Evolutionary conservation across 2,113 vertebrate species (phyloP).

Genomic region (Nesoenas mayeri): DNA sequence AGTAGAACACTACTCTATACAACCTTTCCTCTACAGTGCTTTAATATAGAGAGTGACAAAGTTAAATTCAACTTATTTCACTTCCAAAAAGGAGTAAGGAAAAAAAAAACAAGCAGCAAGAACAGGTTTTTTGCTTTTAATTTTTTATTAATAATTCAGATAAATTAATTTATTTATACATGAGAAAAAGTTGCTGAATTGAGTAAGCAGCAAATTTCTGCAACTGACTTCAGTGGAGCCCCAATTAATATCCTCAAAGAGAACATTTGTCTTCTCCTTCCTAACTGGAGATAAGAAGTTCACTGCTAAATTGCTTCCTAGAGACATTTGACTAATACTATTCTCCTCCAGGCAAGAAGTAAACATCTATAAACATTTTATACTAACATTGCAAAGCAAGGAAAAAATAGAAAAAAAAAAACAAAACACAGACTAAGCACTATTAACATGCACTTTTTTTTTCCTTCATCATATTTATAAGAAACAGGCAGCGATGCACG

Average conservation of each 20-base stretch:
- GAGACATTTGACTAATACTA: constrained; percentile 30
- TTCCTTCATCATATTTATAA: constrained; percentile 3
- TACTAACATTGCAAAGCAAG: constrained; percentile 23
- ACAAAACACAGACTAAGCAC: neutral
- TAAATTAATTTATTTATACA: neutral
- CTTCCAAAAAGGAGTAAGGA: neutral
- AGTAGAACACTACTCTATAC: neutral
- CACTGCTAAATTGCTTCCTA: constrained; percentile 7
- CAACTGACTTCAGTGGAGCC: neutral
- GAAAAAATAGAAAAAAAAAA: neutral
- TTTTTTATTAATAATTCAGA: neutral
- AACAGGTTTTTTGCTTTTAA: neutral
- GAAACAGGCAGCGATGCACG: constrained; percentile 35
- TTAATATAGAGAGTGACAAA: neutral
- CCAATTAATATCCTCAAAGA: constrained; percentile 8
- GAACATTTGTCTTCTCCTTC: constrained; percentile 1
- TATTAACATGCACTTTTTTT: neutral
- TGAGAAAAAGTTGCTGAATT: neutral
- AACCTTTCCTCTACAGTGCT: neutral
- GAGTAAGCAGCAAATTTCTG: neutral
- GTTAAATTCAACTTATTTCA: neutral
- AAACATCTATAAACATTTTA: constrained; percentile 59
- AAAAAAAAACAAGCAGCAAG: neutral
- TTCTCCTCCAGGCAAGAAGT: constrained; percentile 33
- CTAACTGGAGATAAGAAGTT: constrained; percentile 5